Conservation (phyloP, 1,140 invertebrate species). For the Sycobia sp. region DNA sequence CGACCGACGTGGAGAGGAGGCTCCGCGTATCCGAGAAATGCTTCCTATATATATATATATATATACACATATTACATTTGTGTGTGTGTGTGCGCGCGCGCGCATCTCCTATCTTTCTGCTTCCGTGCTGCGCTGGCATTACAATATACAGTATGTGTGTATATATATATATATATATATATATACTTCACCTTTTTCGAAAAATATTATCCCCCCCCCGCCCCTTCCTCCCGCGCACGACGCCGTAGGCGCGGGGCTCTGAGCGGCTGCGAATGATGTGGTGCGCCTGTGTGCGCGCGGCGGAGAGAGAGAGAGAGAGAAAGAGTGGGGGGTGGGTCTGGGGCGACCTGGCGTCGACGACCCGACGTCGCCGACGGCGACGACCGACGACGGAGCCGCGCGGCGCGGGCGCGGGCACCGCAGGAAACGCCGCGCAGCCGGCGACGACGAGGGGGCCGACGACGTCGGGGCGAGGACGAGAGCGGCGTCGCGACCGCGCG, state of each 20-base stretch:
- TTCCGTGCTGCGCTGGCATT: neutral
- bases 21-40: too few relatives aligned
- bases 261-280: too few relatives aligned
- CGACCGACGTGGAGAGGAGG: too few relatives aligned
- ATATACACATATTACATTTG: too few relatives aligned
- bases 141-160: too few relatives aligned
- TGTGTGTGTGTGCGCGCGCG: too few relatives aligned
- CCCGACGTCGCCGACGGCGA: neutral
- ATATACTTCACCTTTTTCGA: too few relatives aligned
- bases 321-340: neutral
- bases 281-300: too few relatives aligned
- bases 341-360: slow-evolving; percentile 11
- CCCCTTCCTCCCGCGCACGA: neutral
- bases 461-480: slow-evolving; percentile 8
- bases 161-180: neutral
- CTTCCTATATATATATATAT: too few relatives aligned
- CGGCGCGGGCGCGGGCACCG: slow-evolving; percentile 4
- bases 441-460: slow-evolving; percentile 21
- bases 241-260: neutral
- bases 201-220: too few relatives aligned
- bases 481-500: slow-evolving; percentile 24
- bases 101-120: neutral
- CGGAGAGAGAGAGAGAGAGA: neutral
- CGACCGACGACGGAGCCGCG: too few relatives aligned
- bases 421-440: slow-evolving; percentile 25